Percentiles rank a stretch among this genome's conserved stretches.
Conservation (phyloP, 1,140 invertebrate genomes). For the Drosophila dunni region DNA sequence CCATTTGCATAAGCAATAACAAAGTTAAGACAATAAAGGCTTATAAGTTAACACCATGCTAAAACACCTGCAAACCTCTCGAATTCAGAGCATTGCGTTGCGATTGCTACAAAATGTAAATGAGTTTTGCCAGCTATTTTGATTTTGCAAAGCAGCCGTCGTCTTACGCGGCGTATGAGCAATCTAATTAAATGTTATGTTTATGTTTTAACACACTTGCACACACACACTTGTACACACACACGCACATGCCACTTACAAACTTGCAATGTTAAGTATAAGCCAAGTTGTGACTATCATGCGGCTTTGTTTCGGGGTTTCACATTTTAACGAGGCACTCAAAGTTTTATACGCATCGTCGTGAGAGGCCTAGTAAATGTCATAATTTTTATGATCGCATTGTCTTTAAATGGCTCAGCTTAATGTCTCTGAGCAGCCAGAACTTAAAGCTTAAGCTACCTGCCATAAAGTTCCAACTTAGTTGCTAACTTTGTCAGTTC, state of each 20-base stretch:
- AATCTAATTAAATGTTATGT: slow-evolving; percentile 80
- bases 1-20: slow-evolving; percentile 67
- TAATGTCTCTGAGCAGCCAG: slow-evolving; percentile 36
- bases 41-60: slow-evolving; percentile 55
- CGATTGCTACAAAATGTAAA: slow-evolving; percentile 55
- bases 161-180: slow-evolving; percentile 50
- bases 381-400: slow-evolving; percentile 59
- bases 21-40: slow-evolving; percentile 70
- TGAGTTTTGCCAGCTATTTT: slow-evolving; percentile 50
- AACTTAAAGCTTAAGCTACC: slow-evolving; percentile 55
- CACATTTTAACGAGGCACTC: slow-evolving; percentile 69
- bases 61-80: slow-evolving; percentile 23
- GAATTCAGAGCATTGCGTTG: slow-evolving; percentile 15
- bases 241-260: slow-evolving; percentile 8
- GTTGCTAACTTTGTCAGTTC: slow-evolving; percentile 26
- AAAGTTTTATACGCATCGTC: slow-evolving; percentile 48
- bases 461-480: slow-evolving; percentile 60
- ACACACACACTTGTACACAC: neutral
- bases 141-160: slow-evolving; percentile 25
- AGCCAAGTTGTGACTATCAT: slow-evolving; percentile 46
- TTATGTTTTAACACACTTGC: slow-evolving; percentile 41
- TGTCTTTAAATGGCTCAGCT: slow-evolving; percentile 45
- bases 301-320: slow-evolving; percentile 24
- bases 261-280: slow-evolving; percentile 56
- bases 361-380: slow-evolving; percentile 34